Base-by-base conservation (phyloP, 2,888 invertebrate species). In the Ectropis crepuscularia region DNA sequence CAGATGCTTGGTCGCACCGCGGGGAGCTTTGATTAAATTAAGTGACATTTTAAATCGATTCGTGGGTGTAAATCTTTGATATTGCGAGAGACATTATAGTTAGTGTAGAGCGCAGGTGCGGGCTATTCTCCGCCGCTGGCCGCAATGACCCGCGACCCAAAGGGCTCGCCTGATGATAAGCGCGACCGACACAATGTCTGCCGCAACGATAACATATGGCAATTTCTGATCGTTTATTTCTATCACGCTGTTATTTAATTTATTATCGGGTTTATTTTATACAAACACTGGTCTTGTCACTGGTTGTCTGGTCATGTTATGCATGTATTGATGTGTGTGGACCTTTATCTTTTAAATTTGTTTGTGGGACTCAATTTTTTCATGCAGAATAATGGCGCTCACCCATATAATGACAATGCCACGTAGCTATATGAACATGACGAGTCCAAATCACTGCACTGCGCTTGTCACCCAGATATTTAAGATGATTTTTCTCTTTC, bases 31-130 rank as follows among this genome's bases (percentile, higher is more conserved):
- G 80, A 89, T 90, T 90, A 85, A 82, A 89, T 89, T 86, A 89
- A 88, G 86, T 88, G 90, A 89, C 89, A 92, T 90, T 90, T 92
- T 81, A 87, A 88, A 87, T 88, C 86, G 85, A 89, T 87, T 87
- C 82, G 83, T 76, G 71, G 80, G 76, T 80, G 84, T 90, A 89
- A 90, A 90, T 90, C 87, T 85, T 73, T 77, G 69, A 86, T 76
- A 82, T 89, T 85, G 87, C 78, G 86, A 87, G 81, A 72, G 79
- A 74, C 77, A 85, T 85, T 86, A 86, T 83, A 81, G 77, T 75
- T 74, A 75, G 69, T 76, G 76, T 83, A 84, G 81, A 83, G 82
- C 83, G 86, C 82, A 77, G 74, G 78, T 76, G 74, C 77, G 78
- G 74, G 41, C 41, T 38, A 38, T 11, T 7, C 38, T 50, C 11